phyloP scores from a whole-genome alignment of 2,797 vertebrate genomes.

The Trachops cirrhosus region DNA sequence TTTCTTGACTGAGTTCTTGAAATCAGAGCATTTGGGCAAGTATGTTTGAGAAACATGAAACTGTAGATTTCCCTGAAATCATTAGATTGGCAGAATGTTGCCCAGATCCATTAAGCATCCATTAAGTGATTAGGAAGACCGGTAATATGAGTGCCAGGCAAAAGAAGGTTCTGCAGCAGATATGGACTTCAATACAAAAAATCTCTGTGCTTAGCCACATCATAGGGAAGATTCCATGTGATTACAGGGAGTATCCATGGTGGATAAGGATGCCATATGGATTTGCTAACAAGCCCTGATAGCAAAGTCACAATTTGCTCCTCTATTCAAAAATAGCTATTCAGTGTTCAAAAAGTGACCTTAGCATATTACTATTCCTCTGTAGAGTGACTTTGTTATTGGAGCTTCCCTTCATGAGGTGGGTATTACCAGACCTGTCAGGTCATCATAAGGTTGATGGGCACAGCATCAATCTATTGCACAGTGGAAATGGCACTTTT shows the following conservation, averaged over 20 bases:
- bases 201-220: background rate
- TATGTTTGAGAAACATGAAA: background rate
- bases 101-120: background rate
- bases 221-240: background rate
- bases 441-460: background rate
- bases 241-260: background rate
- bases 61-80: background rate
- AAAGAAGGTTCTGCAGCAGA: background rate
- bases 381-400: background rate
- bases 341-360: background rate
- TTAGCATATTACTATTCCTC: background rate
- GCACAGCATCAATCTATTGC: background rate
- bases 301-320: background rate
- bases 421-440: background rate
- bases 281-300: background rate
- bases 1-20: background rate
- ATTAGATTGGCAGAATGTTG: background rate
- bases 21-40: background rate
- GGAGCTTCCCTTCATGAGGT: background rate
- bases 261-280: background rate
- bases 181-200: background rate
- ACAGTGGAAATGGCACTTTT: background rate
- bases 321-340: background rate
- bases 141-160: background rate
- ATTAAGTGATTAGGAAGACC: background rate